A percentile compares a stretch with the other conserved stretches of the same genome.
phyloP scores from a whole-genome alignment of 2,888 invertebrate genomes.

The Dysmachus trigonus region DNA sequence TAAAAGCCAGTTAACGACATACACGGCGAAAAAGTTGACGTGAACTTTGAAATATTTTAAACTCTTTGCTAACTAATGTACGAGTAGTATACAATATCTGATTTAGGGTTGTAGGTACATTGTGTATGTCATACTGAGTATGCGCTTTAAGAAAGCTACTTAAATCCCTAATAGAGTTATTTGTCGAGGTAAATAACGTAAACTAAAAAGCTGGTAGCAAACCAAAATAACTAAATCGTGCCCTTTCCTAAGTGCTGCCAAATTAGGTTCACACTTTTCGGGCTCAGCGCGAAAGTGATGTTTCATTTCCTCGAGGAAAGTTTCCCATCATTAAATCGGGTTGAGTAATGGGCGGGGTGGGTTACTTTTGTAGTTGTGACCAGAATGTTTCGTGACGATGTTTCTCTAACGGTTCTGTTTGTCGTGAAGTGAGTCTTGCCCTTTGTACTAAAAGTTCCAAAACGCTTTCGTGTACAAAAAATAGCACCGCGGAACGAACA shows the following conservation, averaged over 20 bases:
- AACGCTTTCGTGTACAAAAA: not conserved
- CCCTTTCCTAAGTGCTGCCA: not conserved
- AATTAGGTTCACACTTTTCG: not conserved
- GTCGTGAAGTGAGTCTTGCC: not conserved
- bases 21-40: not conserved
- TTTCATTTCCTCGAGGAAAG: constrained; percentile 4
- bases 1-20: not conserved
- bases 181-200: not conserved
- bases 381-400: not conserved
- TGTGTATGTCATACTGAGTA: not conserved
- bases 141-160: not conserved
- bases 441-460: not conserved
- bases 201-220: not conserved
- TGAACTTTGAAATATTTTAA: not conserved
- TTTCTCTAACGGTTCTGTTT: not conserved
- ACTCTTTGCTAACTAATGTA: not conserved
- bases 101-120: not conserved
- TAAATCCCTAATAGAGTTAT: not conserved
- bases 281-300: not conserved
- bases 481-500: not conserved
- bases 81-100: not conserved
- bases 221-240: not conserved
- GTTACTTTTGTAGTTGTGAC: not conserved
- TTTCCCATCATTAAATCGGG: not conserved
- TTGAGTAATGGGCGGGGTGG: not conserved